Conservation (phyloP, 2,113 vertebrate species). For the Hemichromis elongatus region DNA sequence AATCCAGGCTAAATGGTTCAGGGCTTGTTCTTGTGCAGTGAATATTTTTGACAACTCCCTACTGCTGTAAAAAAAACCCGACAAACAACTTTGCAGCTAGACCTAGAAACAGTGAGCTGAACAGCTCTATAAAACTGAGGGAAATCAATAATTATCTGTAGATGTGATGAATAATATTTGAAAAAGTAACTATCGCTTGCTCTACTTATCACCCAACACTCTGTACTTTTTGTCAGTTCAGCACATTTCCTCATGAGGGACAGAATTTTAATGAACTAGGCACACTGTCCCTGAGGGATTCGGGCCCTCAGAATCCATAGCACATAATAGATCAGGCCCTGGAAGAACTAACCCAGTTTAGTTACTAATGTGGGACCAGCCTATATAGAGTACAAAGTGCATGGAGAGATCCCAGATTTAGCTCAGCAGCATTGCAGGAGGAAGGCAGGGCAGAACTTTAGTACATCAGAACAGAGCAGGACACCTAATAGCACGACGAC, state of each 20-base stretch:
- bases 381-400: constrained; percentile 25
- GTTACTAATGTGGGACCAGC: constrained; percentile 60
- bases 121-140: too few species aligned
- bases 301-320: constrained; percentile 11
- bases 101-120: neutral
- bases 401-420: constrained; percentile 38
- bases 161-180: neutral
- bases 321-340: constrained; percentile 52
- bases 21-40: neutral
- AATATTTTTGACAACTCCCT: neutral
- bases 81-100: neutral
- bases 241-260: constrained; percentile 11
- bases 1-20: neutral
- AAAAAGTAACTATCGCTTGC: neutral
- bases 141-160: neutral
- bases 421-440: constrained; percentile 21
- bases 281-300: constrained; percentile 33
- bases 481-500: rapidly evolving
- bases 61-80: neutral
- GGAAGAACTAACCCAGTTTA: constrained; percentile 70
- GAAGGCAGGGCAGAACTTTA: neutral
- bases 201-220: neutral
- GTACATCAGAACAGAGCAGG: neutral
- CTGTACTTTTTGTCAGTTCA: constrained; percentile 10
- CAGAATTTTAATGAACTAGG: constrained; percentile 24